Conservation (phyloP, 2,797 vertebrate genomes). For the Crocidura indochinensis region DNA sequence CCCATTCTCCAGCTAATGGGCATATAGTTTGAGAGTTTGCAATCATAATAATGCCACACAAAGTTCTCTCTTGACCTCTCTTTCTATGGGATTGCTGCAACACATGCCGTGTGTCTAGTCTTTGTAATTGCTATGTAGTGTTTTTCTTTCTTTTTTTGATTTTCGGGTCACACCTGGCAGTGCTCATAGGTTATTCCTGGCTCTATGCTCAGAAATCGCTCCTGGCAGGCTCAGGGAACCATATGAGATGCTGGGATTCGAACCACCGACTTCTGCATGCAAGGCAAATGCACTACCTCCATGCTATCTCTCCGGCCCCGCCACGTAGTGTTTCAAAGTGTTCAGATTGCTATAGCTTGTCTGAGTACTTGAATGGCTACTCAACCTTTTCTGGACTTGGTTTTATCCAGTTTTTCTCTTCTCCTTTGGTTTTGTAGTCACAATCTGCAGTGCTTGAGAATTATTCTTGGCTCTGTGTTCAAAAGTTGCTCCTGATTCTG, state of each 20-base stretch:
- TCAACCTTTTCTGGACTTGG: not conserved
- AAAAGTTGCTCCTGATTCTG: too few relatives aligned
- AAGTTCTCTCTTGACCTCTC: not conserved
- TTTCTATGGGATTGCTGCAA: not conserved
- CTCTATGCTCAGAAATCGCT: too few relatives aligned
- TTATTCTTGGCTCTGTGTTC: too few relatives aligned
- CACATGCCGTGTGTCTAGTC: not conserved
- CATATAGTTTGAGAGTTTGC: not conserved
- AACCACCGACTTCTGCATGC: too few relatives aligned
- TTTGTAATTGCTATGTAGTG: not conserved
- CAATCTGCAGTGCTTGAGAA: too few relatives aligned
- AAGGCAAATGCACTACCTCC: too few relatives aligned
- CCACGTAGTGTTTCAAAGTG: not conserved
- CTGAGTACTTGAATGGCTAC: not conserved
- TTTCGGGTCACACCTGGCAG: too few relatives aligned
- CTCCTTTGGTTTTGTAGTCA: too few relatives aligned
- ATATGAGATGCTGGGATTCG: too few relatives aligned
- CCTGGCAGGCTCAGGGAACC: too few relatives aligned
- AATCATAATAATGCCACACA: not conserved
- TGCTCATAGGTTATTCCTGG: too few relatives aligned
- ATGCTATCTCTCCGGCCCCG: too few relatives aligned
- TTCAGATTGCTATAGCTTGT: not conserved
- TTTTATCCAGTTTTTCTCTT: not conserved
- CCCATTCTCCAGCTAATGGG: not conserved
- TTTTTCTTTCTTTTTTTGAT: not conserved